Evolutionary conservation across 2,113 vertebrate genomes (phyloP), one percentile per base, ranked within the genome.

Genomic region (Gopherus evgoodei): DNA sequence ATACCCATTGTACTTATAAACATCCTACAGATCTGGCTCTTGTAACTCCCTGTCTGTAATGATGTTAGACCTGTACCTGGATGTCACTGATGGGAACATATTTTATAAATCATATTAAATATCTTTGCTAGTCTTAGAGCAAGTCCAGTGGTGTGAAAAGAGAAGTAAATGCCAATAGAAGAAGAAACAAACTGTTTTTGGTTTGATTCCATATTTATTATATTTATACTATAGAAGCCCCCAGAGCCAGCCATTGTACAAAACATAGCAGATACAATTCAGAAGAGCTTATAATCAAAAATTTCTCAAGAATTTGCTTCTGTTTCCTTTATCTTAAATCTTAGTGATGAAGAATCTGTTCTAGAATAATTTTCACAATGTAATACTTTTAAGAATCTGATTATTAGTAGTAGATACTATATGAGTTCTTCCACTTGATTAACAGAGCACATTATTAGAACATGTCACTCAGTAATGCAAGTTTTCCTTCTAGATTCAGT

Each of bases 81-180:
- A 86, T 88, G 90, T 38, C 75, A 47, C 14, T 78, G 93, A 95
- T 76, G 88, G 92, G 93, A 97, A 93, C 93, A 93, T 97, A 88
- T 94, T 96, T 93, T 95, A 87, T 14, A 89, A 94, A 79, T 69
- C 22, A 27, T 8, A 81, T 81, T 29, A 91, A 90, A 65, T 91
- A 90, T 17, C 86, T 95, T 81, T 95, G 57, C 53, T 49, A 82
- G 47, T 92, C 44, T 80, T 82, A 80, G 11, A 35, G 88, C 25
- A 93, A 47, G 59, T 59, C 65, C 42, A 78, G 38, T 87, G 11
- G 86, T 86, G 75, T 89, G 2, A 31, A 79, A 90, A 17, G 5
- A 84, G 11, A 76, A 44, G 72, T 11, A 44, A 76, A 7, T 84
- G 62, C 5, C 56, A 88, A 57, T 84, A 44, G 31, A 84, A n/a